phyloP scores from a whole-genome alignment of 2,888 invertebrate species.

The Camponotus fellah region DNA sequence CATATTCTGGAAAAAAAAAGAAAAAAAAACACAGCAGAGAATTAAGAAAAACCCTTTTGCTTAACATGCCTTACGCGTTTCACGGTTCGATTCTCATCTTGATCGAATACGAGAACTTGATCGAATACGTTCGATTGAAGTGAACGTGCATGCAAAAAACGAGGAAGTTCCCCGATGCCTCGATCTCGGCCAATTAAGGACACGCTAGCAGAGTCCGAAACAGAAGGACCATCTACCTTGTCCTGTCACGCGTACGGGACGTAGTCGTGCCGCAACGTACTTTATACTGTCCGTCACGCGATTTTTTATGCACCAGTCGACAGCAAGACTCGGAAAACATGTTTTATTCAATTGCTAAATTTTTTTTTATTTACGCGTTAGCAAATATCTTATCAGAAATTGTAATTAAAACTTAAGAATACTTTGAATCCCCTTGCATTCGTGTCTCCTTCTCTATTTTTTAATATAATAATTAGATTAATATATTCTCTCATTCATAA shows the following conservation, averaged over 20 bases:
- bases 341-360: slow-evolving; percentile 12
- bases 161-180: slow-evolving; percentile 65
- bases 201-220: slow-evolving; percentile 43
- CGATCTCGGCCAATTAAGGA: slow-evolving; percentile 72
- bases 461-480: background rate
- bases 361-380: background rate
- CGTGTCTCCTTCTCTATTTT: background rate
- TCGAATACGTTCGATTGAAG: slow-evolving; percentile 72
- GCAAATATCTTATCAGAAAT: background rate
- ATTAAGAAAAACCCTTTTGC: slow-evolving; percentile 45
- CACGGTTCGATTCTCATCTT: slow-evolving; percentile 64
- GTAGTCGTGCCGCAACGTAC: background rate
- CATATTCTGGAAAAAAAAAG: background rate
- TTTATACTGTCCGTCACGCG: slow-evolving; percentile 29
- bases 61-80: slow-evolving; percentile 55
- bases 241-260: slow-evolving; percentile 22
- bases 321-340: slow-evolving; percentile 3
- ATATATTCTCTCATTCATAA: background rate
- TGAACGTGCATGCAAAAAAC: slow-evolving; percentile 61
- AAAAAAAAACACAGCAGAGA: slow-evolving; percentile 27
- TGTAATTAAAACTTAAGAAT: background rate
- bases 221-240: slow-evolving; percentile 38
- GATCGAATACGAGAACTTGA: slow-evolving; percentile 65
- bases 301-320: slow-evolving; percentile 39
- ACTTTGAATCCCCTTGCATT: background rate